phyloP scores from a whole-genome alignment of 2,888 invertebrate species.

The Hermaeophaga mercurialis region DNA sequence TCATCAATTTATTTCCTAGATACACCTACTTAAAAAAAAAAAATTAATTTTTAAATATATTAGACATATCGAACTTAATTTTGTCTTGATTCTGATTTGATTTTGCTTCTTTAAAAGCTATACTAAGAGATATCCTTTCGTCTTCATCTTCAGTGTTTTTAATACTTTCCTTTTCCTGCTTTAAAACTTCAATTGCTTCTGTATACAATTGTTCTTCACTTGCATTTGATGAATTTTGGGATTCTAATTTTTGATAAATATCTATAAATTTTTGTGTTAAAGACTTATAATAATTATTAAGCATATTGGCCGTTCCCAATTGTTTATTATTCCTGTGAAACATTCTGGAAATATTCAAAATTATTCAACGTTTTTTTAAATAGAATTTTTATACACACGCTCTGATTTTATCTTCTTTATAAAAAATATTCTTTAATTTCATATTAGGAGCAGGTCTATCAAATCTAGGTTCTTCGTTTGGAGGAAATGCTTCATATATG shows the following conservation, averaged over 20 bases:
- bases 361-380: not conserved
- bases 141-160: conserved; percentile 36
- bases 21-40: too few relatives aligned
- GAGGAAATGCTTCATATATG: conserved; percentile 89
- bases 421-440: conserved; percentile 74
- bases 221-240: conserved; percentile 57
- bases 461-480: conserved; percentile 79
- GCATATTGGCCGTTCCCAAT: conserved; percentile 62
- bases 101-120: conserved; percentile 49
- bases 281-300: conserved; percentile 60
- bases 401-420: conserved; percentile 81
- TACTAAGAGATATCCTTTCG: conserved; percentile 42
- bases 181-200: conserved; percentile 58
- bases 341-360: conserved; percentile 61
- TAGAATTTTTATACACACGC: conserved; percentile 67
- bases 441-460: conserved; percentile 69
- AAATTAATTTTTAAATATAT: conserved; percentile 55
- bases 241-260: conserved; percentile 65
- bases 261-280: conserved; percentile 67
- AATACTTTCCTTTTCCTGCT: conserved; percentile 46
- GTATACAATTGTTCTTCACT: conserved; percentile 62
- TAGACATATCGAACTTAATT: conserved; percentile 44
- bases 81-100: conserved; percentile 29
- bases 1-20: too few relatives aligned
- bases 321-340: conserved; percentile 68